phyloP scores from a whole-genome alignment of 2,888 invertebrate genomes.

The Nemotelus nigrinus region DNA sequence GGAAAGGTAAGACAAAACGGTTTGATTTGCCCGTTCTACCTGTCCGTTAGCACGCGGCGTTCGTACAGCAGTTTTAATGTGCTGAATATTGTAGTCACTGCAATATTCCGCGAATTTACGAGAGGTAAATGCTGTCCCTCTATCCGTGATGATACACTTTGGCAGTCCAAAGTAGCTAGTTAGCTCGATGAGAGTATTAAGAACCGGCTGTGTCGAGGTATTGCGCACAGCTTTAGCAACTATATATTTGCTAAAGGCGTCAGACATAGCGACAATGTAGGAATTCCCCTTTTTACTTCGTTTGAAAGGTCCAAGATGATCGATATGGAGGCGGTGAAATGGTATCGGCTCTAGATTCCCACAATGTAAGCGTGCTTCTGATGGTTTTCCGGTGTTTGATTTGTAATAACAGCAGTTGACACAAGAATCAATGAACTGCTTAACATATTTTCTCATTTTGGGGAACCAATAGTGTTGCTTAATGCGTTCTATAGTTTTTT shows the following conservation, averaged over 20 bases:
- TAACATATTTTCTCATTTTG: conserved; percentile 12
- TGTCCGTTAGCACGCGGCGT: conserved; percentile 22
- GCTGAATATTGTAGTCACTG: too few species aligned
- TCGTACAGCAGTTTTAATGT: background rate
- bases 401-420: background rate
- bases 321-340: background rate
- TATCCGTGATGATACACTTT: too few species aligned
- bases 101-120: too few species aligned
- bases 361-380: background rate
- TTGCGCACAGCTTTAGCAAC: background rate
- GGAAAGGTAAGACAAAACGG: conserved; percentile 13
- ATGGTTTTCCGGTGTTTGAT: too few species aligned
- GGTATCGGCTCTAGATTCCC: background rate
- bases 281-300: background rate
- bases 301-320: background rate
- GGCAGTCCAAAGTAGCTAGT: background rate
- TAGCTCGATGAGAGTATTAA: background rate
- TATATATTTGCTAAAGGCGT: background rate
- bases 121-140: too few species aligned
- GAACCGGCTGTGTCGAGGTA: background rate
- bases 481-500: conserved; percentile 21
- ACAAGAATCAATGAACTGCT: conserved; percentile 26
- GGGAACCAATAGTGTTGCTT: conserved; percentile 16
- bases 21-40: conserved; percentile 13
- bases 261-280: too few species aligned